Base-by-base conservation (phyloP, 2,888 invertebrate genomes). In the Amitus sp. region DNA sequence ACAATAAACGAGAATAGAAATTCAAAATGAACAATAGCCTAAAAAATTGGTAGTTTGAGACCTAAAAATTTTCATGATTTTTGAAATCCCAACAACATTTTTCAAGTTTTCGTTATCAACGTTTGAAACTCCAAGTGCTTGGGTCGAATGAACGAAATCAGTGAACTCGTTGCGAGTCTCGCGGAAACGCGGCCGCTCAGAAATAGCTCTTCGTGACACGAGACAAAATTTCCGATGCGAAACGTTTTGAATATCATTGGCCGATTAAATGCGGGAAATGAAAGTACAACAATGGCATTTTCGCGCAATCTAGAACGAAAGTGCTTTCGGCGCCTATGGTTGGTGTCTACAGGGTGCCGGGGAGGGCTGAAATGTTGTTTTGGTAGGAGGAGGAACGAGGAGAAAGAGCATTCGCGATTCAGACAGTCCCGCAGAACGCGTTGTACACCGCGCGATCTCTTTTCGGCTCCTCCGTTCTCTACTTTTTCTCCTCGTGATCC, bases 161-260 rank as follows among this genome's bases (percentile, higher is more conserved):
- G 43, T 33, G 17, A 40, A 28, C 49, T 7, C 6, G 7, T 39
- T n/a, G n/a, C 39, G 28, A 40, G 27, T 28, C 10, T 39, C 30
- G 30, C 30, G 34, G 37, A 52, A 52, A 52, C 15, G 46, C 39
- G 46, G 7, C 2, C 55, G 34, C 34, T 30, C 42, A 47, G 39
- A 49, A 56, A 50, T 49, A 49, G 49, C 56, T 19, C 43, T 43
- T 34, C 56, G n/a, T 30, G n/a, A 10, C n/a, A 10, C n/a, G 30
- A 30, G 6, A n/a, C 2, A n/a, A 30, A 10, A 6, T 30, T 30
- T 30, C 30, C 6, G 6, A 30, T 30, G 30, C n/a, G 30, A 9
- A 9, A 4, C 5, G 9, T 6, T 27, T 6, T 27, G 9, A 27
- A 27, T 27, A 27, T 9, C 4, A 27, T 6, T 27, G 5, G 4